Conservation (phyloP, 2,888 invertebrate species). For the Himalopsyche tibetana region DNA sequence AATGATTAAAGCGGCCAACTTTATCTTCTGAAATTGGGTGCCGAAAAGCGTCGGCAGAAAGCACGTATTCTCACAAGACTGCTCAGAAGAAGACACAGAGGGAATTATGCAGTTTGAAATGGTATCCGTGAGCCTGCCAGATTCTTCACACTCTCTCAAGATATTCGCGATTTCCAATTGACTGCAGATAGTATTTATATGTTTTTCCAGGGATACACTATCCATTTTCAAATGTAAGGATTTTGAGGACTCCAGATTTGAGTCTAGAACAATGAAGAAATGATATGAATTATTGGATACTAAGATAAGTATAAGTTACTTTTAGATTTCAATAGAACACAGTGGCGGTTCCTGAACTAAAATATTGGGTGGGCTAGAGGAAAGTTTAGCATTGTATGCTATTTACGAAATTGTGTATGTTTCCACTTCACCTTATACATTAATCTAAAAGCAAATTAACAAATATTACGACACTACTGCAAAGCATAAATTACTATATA, state of each 20-base stretch:
- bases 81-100: slow-evolving; percentile 66
- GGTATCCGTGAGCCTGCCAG: slow-evolving; percentile 73
- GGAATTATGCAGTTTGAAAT: slow-evolving; percentile 72
- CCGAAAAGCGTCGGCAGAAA: slow-evolving; percentile 84
- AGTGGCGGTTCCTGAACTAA: too few species aligned
- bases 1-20: slow-evolving; percentile 82
- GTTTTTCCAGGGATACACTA: slow-evolving; percentile 83
- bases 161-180: slow-evolving; percentile 89
- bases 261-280: slow-evolving; percentile 66
- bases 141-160: slow-evolving; percentile 80
- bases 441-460: too few species aligned
- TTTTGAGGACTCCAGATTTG: slow-evolving; percentile 71
- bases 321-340: background rate
- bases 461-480: too few species aligned
- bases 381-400: too few species aligned
- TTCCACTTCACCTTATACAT: too few species aligned
- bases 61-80: slow-evolving; percentile 68
- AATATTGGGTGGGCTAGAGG: too few species aligned
- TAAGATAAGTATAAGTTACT: background rate
- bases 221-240: slow-evolving; percentile 84
- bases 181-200: slow-evolving; percentile 87
- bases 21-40: slow-evolving; percentile 81
- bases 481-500: too few species aligned
- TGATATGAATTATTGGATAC: background rate
- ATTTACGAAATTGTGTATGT: too few species aligned